Base-by-base conservation (phyloP, 2,888 invertebrate genomes). In the Myopa testacea region DNA sequence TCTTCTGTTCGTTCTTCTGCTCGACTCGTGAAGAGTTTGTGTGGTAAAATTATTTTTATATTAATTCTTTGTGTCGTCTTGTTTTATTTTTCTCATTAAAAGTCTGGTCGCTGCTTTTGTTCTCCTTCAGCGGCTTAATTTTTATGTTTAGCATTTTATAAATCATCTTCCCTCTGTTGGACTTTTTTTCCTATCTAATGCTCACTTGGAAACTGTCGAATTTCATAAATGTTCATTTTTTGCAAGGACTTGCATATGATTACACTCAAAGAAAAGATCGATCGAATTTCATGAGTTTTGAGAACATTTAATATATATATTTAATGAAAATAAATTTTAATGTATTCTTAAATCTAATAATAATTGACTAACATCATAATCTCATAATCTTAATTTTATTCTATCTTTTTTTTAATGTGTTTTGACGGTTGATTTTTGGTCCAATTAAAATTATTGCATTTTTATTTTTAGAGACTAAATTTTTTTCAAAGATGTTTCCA, bases 61-160 rank as follows among this genome's bases (percentile, higher is more conserved):
- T 60, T 71, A 34, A 58, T 60, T 37, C 58, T 3, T 26, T 2
- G 14, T 55, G 45, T 19, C 19, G 34, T 40, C 68, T 45, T 40
- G n/a, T 70, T 62, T 19, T 50, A 50, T 10, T 45, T 69, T 45
- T 50, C 12, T 52, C 16, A 52, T 14, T 19, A 19, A 26, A 69
- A 8, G 5, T 16, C 37, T 68, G 6, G n/a, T 45, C 10, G 45
- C 40, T 69, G 19, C 50, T 69, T 69, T 69, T 69, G 69, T 69
- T 69, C 50, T 69, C 4, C 50, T 19, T 26, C 45, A 19, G 7
- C 55, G 10, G 62, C 52, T 70, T 14, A 52, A 70, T 50, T 52
- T 50, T 69, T 69, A 52, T 70, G n/a, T 70, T 70, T 52, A 8
- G 50, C 50, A 34, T 34, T 70, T 70, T 62, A 55, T n/a, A 55